These are phyloP conservation scores for Orestias chungarensis DNA, from an alignment of 2,797 vertebrate genomes.

Conservation along the genomic window DNA sequence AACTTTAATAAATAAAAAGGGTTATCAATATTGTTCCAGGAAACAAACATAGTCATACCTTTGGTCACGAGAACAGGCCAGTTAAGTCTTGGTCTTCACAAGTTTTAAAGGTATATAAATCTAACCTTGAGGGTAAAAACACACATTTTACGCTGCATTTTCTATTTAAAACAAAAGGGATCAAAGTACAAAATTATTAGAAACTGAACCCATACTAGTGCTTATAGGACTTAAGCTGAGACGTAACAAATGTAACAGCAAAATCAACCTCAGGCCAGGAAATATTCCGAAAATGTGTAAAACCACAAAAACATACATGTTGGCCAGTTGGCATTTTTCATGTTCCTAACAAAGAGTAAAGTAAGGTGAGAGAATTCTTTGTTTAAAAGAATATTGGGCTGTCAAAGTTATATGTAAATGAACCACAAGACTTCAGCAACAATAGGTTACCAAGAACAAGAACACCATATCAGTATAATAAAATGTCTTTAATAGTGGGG, in stretches of 20 bases:
- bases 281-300: neutral
- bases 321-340: slow-evolving; percentile 3
- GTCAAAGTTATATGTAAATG: neutral
- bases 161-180: neutral
- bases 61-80: neutral
- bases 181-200: neutral
- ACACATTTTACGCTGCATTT: neutral
- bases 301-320: neutral
- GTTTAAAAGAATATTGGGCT: neutral
- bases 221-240: neutral
- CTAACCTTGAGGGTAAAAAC: neutral
- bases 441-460: neutral
- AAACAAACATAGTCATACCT: neutral
- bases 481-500: too few species aligned
- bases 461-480: neutral
- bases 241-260: neutral
- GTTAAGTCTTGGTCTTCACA: neutral
- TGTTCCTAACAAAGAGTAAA: neutral
- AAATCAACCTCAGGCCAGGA: too few species aligned
- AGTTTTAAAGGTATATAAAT: neutral
- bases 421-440: neutral
- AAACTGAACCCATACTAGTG: neutral
- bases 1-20: neutral
- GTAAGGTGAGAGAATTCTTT: neutral
- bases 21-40: neutral